Evolutionary conservation across 2,113 vertebrate species (phyloP).

Genomic region (Echinops telfairi): DNA sequence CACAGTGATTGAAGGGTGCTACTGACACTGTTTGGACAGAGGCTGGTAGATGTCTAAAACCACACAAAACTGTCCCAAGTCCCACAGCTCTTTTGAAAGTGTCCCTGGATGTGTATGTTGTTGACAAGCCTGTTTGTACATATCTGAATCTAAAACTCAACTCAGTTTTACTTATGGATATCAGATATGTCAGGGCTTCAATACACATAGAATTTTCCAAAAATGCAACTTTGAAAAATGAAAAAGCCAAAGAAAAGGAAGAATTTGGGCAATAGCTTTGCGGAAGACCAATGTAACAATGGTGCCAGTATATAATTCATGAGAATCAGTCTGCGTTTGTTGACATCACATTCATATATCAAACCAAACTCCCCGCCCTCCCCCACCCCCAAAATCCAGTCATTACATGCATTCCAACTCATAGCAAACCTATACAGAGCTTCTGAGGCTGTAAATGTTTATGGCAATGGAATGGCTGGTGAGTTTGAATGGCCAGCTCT

Average conservation of each 20-base stretch:
- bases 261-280: neutral
- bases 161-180: neutral
- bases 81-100: neutral
- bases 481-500: no score
- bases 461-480: no score
- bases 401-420: no score
- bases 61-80: neutral
- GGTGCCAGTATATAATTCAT: neutral
- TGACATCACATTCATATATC: neutral
- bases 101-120: neutral
- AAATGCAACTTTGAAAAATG: neutral
- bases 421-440: no score
- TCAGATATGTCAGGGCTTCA: neutral
- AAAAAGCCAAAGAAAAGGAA: slow-evolving; percentile 19
- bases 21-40: no score
- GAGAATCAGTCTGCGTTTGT: neutral
- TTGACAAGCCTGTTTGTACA: neutral
- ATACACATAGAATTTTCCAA: neutral
- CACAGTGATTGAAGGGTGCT: neutral
- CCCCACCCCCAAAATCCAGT: no score
- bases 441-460: no score
- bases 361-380: no score
- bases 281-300: neutral
- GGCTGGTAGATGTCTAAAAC: neutral
- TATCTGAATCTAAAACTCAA: neutral